Evolutionary conservation across 2,797 vertebrate genomes (phyloP), one percentile per base, ranked within the genome.

Genomic region (Phaenicophaeus curvirostris): DNA sequence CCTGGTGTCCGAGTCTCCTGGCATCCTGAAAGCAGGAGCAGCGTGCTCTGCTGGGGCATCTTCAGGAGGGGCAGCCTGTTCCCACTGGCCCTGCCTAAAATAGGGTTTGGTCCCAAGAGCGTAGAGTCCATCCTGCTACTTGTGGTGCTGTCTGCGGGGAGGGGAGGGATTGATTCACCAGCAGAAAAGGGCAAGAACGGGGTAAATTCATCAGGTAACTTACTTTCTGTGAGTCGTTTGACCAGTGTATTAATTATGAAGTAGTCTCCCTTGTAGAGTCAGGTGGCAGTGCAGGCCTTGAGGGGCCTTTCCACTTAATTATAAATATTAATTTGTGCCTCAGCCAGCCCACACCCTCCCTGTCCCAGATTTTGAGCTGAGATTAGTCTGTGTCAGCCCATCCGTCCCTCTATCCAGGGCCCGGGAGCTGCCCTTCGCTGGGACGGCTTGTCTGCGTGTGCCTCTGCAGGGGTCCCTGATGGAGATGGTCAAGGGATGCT

Each of bases 181-280:
- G 72, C 30, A 55, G 63, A 25, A 17, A 42, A 76, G 79, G 48
- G 59, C 68, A 72, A 48, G 50, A 78, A 59, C 1, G 46, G 85
- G 85, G 58, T 88, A 79, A 72, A 66, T 76, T 57, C 53, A 20
- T 50, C 87, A 71, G 53, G 63, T 85, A 62, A 55, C 54, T 91
- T 90, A 67, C 55, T 92, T 77, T 89, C 39, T 2, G 1, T 39
- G 50, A 91, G 94, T 84, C 0, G 1, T 94, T 95, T 94, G 90
- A 83, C 95, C 89, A 81, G 78, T 55, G 58, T 85, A 93, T 97
- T 96, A 95, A 97, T 96, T 96, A 96, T 76, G 90, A 92, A 86
- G 66, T 61, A 87, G 88, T 74, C 79, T 92, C 44, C 54, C 67
- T 87, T 9, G 0, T 28, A 78, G 85, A 91, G 87, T 90, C 89